These are phyloP conservation scores for Tipula lateralis DNA, from an alignment of 2,888 invertebrate genomes.

Conservation along the genomic window DNA sequence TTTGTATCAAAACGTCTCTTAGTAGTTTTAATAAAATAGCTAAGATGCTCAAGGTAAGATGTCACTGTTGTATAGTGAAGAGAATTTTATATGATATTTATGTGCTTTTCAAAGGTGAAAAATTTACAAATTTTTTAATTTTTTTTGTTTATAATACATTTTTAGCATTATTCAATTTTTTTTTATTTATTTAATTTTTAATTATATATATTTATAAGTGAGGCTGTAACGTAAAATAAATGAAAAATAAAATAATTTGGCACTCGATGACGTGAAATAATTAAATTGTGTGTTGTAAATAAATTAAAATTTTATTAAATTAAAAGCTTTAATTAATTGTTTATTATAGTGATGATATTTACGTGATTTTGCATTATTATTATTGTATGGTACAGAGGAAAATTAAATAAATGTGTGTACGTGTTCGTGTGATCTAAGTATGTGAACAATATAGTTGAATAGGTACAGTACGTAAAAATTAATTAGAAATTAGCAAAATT, in stretches of 20 bases:
- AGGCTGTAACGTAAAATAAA: background rate
- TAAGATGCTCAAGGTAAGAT: background rate
- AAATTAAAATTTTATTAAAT: background rate
- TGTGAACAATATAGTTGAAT: background rate
- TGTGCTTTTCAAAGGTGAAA: conserved; percentile 1
- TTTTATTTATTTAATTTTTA: background rate
- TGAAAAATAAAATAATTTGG: background rate
- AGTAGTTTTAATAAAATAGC: background rate
- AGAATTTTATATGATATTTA: background rate
- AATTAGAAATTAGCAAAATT: background rate
- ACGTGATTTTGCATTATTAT: background rate
- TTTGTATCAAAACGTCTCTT: background rate
- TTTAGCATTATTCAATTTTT: too few species aligned
- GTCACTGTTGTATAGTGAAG: background rate
- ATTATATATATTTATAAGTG: background rate
- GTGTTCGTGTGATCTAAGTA: background rate
- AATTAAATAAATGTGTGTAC: background rate
- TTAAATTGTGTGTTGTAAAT: background rate
- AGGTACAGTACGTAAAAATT: background rate
- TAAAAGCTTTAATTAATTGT: background rate
- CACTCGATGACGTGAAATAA: conserved; percentile 12
- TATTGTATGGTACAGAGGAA: background rate
- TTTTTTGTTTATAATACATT: too few species aligned
- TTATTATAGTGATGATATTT: background rate
- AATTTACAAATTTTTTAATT: background rate